phyloP scores from a whole-genome alignment of 2,797 vertebrate genomes.

The Acrocephalus scirpaceus region DNA sequence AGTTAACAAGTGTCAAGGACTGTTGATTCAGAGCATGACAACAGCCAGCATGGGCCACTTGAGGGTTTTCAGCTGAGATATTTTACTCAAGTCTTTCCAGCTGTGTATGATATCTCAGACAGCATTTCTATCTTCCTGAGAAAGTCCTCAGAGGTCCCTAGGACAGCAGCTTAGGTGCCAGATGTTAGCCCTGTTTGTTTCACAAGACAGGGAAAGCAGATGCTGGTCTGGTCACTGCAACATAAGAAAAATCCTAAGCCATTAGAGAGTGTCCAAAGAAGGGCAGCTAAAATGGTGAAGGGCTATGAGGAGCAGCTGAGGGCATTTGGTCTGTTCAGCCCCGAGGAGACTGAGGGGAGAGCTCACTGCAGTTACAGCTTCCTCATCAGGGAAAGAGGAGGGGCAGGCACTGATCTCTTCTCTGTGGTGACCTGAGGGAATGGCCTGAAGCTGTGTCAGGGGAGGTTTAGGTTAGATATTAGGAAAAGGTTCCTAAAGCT shows the following conservation, averaged over 20 bases:
- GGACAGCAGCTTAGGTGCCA: not conserved
- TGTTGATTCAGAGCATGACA: not conserved
- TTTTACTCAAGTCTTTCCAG: not conserved
- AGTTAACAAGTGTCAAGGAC: not conserved
- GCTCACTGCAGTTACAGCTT: accelerated
- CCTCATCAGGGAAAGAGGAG: not conserved
- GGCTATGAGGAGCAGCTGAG: too few species aligned
- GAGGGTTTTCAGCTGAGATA: not conserved
- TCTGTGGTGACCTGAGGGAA: accelerated
- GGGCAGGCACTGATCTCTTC: not conserved
- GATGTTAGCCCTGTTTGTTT: not conserved
- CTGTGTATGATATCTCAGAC: not conserved
- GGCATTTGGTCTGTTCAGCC: not conserved
- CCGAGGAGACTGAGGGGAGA: not conserved
- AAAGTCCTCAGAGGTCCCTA: not conserved
- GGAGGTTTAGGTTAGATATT: not conserved
- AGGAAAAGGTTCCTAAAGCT: not conserved
- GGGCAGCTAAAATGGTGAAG: too few species aligned
- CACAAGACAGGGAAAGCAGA: not conserved
- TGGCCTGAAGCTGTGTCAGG: not conserved
- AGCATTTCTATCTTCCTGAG: not conserved
- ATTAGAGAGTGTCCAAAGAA: not conserved
- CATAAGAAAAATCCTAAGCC: not conserved
- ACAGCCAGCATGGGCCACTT: not conserved
- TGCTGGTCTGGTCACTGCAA: not conserved